These are phyloP conservation scores for Nomada fabriciana DNA, from an alignment of 2,888 invertebrate genomes.

Conservation along the genomic window DNA sequence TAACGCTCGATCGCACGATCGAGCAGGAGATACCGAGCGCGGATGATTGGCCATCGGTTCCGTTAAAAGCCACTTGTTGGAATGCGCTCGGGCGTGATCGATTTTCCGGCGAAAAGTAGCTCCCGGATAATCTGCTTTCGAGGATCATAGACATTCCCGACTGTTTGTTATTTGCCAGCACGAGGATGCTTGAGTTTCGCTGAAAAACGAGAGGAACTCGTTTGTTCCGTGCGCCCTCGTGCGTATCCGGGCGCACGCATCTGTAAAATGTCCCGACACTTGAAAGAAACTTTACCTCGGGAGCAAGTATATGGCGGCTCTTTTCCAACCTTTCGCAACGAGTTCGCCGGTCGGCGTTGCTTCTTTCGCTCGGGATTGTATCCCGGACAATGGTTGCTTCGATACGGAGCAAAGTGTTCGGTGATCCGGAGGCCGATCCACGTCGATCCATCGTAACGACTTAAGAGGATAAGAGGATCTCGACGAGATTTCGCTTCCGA, in stretches of 20 bases:
- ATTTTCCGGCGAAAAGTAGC: conserved; percentile 79
- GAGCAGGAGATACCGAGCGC: conserved; percentile 49
- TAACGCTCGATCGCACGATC: conserved; percentile 74
- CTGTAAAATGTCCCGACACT: conserved; percentile 58
- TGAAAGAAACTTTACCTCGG: conserved; percentile 35
- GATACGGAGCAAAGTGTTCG: conserved; percentile 16
- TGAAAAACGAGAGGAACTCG: conserved; percentile 29
- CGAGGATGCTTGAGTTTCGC: conserved; percentile 3
- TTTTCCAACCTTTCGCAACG: conserved; percentile 14
- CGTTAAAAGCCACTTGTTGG: conserved; percentile 82
- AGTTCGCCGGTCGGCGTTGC: neutral
- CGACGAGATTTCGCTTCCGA: conserved; percentile 29
- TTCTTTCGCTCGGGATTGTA: conserved; percentile 23
- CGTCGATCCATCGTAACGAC: conserved; percentile 59
- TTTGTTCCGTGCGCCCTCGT: conserved; percentile 55
- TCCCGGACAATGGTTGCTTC: conserved; percentile 40
- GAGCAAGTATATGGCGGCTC: conserved; percentile 2
- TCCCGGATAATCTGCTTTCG: conserved; percentile 80
- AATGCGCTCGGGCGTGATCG: conserved; percentile 81
- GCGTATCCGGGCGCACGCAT: conserved; percentile 51
- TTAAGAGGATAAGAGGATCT: conserved; percentile 76
- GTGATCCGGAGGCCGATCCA: conserved; percentile 18
- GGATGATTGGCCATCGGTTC: conserved; percentile 69
- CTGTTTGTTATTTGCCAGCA: conserved; percentile 55
- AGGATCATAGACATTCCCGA: conserved; percentile 75